A percentile compares a stretch with the other conserved stretches of the same genome.
phyloP scores from a whole-genome alignment of 2,113 vertebrate species.

The Channa argus region DNA sequence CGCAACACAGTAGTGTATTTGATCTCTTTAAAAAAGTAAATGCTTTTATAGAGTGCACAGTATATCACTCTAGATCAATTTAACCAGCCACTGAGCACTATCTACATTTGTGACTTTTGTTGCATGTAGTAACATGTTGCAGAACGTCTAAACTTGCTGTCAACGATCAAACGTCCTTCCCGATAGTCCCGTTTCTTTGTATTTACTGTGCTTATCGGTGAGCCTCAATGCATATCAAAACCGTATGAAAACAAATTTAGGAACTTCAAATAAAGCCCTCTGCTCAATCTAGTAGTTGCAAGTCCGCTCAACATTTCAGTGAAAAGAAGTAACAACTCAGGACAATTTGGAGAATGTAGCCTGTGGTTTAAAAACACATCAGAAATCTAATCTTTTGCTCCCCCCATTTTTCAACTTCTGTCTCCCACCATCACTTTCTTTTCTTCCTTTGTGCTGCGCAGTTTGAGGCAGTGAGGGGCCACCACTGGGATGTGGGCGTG shows the following conservation, averaged over 20 bases:
- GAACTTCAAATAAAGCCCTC: conserved; percentile 15
- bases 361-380: too few relatives aligned
- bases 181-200: background rate
- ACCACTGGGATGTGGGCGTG: conserved; percentile 87
- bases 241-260: background rate
- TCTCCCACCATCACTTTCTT: background rate
- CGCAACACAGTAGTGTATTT: background rate
- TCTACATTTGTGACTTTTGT: background rate
- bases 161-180: background rate
- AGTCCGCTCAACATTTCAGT: too few relatives aligned
- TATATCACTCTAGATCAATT: background rate
- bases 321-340: background rate
- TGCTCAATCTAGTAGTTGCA: background rate
- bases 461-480: conserved; percentile 48
- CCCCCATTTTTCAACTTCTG: background rate
- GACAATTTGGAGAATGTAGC: background rate
- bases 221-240: background rate
- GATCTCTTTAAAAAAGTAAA: background rate
- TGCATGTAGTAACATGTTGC: background rate
- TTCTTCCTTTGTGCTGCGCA: conserved; percentile 34
- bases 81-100: background rate
- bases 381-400: background rate
- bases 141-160: background rate
- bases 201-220: background rate
- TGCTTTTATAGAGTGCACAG: background rate